A percentile compares a stretch with the other conserved stretches of the same genome.
Conservation (phyloP, 2,113 vertebrate species). For the Vireo altiloquus region DNA sequence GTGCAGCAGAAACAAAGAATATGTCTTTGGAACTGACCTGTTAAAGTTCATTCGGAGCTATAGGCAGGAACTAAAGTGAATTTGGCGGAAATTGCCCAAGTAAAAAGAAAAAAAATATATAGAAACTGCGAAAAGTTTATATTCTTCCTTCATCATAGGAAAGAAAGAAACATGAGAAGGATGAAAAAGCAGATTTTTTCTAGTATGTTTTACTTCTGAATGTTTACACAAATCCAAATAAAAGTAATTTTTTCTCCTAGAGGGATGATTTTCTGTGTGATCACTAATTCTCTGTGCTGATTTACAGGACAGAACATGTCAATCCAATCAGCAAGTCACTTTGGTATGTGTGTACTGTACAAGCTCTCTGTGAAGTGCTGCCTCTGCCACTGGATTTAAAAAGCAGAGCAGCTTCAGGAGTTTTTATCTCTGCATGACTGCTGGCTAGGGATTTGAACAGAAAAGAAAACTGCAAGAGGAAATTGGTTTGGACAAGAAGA, state of each 20-base stretch:
- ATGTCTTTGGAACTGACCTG: background rate
- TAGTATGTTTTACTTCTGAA: background rate
- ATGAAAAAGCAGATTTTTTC: background rate
- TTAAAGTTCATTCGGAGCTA: background rate
- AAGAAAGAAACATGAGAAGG: background rate
- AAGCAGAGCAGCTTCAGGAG: slow-evolving; percentile 37
- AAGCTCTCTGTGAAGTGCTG: slow-evolving; percentile 29
- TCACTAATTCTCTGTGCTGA: slow-evolving; percentile 33
- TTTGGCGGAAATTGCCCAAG: background rate
- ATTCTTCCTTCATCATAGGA: background rate
- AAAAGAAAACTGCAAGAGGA: slow-evolving; percentile 37
- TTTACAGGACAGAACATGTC: slow-evolving; percentile 47
- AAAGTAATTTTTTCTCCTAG: slow-evolving; percentile 17
- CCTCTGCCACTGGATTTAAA: slow-evolving; percentile 38
- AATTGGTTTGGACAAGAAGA: slow-evolving; percentile 47
- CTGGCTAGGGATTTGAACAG: slow-evolving; percentile 37
- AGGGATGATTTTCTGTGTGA: slow-evolving; percentile 49
- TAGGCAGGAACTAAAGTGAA: background rate
- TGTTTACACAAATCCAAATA: background rate
- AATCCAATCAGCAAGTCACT: slow-evolving; percentile 35
- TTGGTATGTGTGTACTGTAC: background rate
- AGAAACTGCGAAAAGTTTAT: background rate
- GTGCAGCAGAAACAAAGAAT: background rate
- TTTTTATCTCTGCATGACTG: slow-evolving; percentile 48
- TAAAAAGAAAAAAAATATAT: background rate